Evolutionary conservation across 2,113 vertebrate genomes (phyloP), one percentile per base, ranked within the genome.

Genomic region (Erythrolamprus reginae): DNA sequence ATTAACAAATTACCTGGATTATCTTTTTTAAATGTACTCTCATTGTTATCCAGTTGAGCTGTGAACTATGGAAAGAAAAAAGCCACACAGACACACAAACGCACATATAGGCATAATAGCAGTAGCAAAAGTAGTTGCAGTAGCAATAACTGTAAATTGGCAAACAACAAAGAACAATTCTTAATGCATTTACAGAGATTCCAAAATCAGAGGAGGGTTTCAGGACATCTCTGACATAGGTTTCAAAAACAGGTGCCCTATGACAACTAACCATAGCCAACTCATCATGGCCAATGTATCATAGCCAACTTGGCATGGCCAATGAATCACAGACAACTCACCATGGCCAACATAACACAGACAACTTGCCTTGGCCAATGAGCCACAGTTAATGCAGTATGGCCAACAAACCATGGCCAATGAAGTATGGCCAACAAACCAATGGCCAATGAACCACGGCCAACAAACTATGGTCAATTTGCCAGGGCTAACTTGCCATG

Each of bases 241-340:
- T 28, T 33, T 5, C 19, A 70, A 70, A 70, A 1, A 70, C 2
- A 17, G n/a, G 28, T 5, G 28, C 33, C 61, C 12, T 56, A 56
- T 26, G 24, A 56, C 9, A 58, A 10, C 3, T 24, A 23, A 10
- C 24, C 24, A 58, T 58, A 26, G 56, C 9, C 24, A 58, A 58
- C 9, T 56, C 2, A 0, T 8, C 24, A 58, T 26, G 24, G 52
- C 17, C 52, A 53, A 53, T 3, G 3, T 1, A 53, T 4, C 17
- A 53, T 5, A 17, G 52, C 1, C 53, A 55, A 58, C 56, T 58
- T 24, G 0, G 1, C 9, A 58, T 58, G 24, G 24, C 24, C 56
- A 26, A 58, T 3, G 0, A 10, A 10, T 24, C 24, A 26, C 0
- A 0, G 8, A 0, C 47, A 12, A 13, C 12, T 50, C 19, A 55